Evolutionary conservation across 1,140 invertebrate genomes (phyloP).

Genomic region (Ostrea edulis): DNA sequence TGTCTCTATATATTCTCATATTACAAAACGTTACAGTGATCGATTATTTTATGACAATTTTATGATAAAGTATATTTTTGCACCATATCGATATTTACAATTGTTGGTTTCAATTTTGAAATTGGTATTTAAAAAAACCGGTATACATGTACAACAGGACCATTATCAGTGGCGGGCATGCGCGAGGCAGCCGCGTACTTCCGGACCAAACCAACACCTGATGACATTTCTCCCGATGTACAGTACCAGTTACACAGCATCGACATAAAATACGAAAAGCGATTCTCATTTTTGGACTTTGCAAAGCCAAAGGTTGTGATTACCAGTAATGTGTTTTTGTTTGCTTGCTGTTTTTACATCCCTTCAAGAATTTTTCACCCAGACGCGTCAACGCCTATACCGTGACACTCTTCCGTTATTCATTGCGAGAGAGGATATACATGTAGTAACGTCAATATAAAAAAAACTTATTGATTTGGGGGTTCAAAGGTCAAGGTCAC

Average conservation of each 20-base stretch:
- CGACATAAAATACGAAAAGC: conserved; percentile 10
- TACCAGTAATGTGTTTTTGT: background rate
- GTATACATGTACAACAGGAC: conserved; percentile 40
- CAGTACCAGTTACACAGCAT: conserved; percentile 41
- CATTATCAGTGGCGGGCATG: background rate
- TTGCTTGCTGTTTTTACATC: too few relatives aligned
- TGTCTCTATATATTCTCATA: too few relatives aligned
- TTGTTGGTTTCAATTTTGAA: background rate
- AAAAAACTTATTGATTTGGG: too few relatives aligned
- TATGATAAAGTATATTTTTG: too few relatives aligned
- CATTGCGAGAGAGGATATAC: too few relatives aligned
- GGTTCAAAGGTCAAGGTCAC: too few relatives aligned
- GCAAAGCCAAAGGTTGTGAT: conserved; percentile 40
- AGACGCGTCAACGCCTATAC: too few relatives aligned
- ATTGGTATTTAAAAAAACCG: background rate
- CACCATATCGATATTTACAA: too few relatives aligned
- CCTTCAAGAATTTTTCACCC: background rate
- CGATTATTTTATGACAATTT: too few relatives aligned
- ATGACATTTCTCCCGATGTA: conserved; percentile 37
- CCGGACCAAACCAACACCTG: background rate
- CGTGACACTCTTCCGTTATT: too few relatives aligned
- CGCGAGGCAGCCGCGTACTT: conserved; percentile 43
- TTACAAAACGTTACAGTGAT: too few relatives aligned
- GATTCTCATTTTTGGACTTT: conserved; percentile 42
- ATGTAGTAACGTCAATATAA: too few relatives aligned